Percentiles rank a stretch among this genome's conserved stretches.
Evolutionary conservation across 2,888 invertebrate genomes (phyloP).

Genomic region (Ornithoptera alexandrae): DNA sequence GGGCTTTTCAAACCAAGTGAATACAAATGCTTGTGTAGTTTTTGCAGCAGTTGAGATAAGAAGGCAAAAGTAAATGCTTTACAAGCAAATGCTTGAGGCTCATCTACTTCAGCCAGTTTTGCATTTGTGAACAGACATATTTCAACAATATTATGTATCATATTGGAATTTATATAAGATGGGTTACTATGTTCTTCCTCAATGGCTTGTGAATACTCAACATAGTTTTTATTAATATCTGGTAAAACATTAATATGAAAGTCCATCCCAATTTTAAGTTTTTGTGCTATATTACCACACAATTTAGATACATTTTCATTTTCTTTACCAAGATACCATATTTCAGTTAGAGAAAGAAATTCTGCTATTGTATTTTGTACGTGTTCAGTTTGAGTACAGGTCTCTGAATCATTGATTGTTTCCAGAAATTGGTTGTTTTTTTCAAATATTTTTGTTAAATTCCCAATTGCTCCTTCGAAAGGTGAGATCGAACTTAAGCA

Average conservation of each 20-base stretch:
- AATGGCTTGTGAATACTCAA: slow-evolving; percentile 72
- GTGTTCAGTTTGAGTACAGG: slow-evolving; percentile 68
- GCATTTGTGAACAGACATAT: slow-evolving; percentile 90
- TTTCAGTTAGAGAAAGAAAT: slow-evolving; percentile 81
- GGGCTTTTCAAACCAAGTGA: slow-evolving; percentile 71
- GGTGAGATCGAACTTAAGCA: slow-evolving; percentile 88
- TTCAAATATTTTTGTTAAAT: slow-evolving; percentile 87
- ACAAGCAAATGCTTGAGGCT: slow-evolving; percentile 89
- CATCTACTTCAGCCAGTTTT: slow-evolving; percentile 86
- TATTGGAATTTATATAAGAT: slow-evolving; percentile 81
- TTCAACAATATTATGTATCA: slow-evolving; percentile 90
- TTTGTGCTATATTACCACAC: slow-evolving; percentile 85
- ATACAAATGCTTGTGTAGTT: slow-evolving; percentile 66
- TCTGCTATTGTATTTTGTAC: slow-evolving; percentile 70
- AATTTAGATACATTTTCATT: slow-evolving; percentile 83
- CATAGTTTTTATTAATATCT: slow-evolving; percentile 75
- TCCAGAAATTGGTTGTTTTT: slow-evolving; percentile 83
- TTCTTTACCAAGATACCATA: slow-evolving; percentile 83
- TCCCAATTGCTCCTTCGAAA: slow-evolving; percentile 95
- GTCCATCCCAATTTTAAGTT: slow-evolving; percentile 86
- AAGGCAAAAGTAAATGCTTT: slow-evolving; percentile 92
- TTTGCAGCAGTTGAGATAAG: slow-evolving; percentile 85
- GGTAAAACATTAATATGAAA: slow-evolving; percentile 71
- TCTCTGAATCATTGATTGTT: slow-evolving; percentile 67
- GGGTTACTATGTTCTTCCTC: slow-evolving; percentile 76